These are phyloP conservation scores for Dryas iulia DNA, from an alignment of 1,140 invertebrate species.

Conservation along the genomic window DNA sequence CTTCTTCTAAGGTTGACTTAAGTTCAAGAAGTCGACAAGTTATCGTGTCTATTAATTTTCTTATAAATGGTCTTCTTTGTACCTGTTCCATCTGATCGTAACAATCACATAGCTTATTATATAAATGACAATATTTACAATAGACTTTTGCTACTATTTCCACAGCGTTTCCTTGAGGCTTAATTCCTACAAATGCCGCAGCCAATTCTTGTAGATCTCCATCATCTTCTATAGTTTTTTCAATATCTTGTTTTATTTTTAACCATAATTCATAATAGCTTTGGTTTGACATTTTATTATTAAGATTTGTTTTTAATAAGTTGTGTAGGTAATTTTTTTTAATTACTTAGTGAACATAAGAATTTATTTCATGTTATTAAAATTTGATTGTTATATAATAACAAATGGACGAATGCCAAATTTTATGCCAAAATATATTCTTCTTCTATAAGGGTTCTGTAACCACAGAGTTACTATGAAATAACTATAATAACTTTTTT, in stretches of 20 bases:
- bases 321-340: too few relatives aligned
- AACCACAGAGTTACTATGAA: too few relatives aligned
- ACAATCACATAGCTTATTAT: conserved; percentile 67
- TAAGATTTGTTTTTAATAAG: too few relatives aligned
- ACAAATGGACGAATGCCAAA: not conserved
- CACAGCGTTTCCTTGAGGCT: conserved; percentile 63
- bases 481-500: too few relatives aligned
- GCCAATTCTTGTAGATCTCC: conserved; percentile 53
- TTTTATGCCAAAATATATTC: not conserved
- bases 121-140: conserved; percentile 61
- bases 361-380: not conserved
- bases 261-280: conserved; percentile 64
- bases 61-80: conserved; percentile 61
- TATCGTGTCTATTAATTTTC: conserved; percentile 60
- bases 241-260: conserved; percentile 58
- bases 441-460: not conserved
- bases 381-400: not conserved
- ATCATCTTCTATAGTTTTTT: conserved; percentile 50
- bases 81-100: conserved; percentile 74
- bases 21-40: conserved; percentile 64
- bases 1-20: conserved; percentile 57
- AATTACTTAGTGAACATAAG: too few relatives aligned
- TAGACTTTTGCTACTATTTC: conserved; percentile 64
- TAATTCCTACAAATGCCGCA: conserved; percentile 46
- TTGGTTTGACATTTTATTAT: conserved; percentile 57